Conservation (phyloP, 1,140 invertebrate genomes). For the Macrobrachium nipponense region DNA sequence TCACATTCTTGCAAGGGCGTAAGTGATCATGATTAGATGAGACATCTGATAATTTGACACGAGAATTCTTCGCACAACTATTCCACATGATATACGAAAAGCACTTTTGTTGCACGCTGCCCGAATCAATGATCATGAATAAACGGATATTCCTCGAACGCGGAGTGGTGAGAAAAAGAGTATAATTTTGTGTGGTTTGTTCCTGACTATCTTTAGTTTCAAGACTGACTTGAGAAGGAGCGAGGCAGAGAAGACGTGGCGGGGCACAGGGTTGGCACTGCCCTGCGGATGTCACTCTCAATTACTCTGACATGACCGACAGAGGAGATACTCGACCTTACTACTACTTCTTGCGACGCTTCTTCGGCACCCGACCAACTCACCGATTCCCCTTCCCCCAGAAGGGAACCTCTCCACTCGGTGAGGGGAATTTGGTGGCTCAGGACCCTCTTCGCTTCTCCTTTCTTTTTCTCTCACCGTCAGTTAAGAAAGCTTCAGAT, state of each 20-base stretch:
- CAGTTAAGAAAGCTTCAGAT: too few relatives aligned
- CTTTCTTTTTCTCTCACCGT: too few relatives aligned
- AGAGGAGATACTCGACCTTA: not conserved
- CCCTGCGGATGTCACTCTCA: slow-evolving; percentile 45
- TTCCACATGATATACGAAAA: too few relatives aligned
- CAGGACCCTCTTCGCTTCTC: too few relatives aligned
- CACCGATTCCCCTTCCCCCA: not conserved
- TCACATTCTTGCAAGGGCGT: too few relatives aligned
- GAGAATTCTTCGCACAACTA: too few relatives aligned
- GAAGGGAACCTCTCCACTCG: too few relatives aligned
- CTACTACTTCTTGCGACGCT: not conserved
- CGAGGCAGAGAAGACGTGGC: slow-evolving; percentile 1
- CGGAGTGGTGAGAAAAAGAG: too few relatives aligned
- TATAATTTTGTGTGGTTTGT: slow-evolving; percentile 15
- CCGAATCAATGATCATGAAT: not conserved
- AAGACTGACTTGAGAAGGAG: slow-evolving; percentile 1
- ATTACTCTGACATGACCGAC: slow-evolving; percentile 40
- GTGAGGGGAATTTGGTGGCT: too few relatives aligned
- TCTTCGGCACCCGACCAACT: slow-evolving; percentile 18
- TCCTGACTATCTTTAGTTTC: slow-evolving; percentile 22
- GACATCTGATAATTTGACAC: too few relatives aligned
- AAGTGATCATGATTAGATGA: too few relatives aligned
- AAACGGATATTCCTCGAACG: not conserved
- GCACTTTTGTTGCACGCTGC: too few relatives aligned
- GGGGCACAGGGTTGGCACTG: slow-evolving; percentile 41